Percentiles rank a stretch among this genome's conserved stretches.
Evolutionary conservation across 2,113 vertebrate species (phyloP).

Genomic region (Perca schrenkii): DNA sequence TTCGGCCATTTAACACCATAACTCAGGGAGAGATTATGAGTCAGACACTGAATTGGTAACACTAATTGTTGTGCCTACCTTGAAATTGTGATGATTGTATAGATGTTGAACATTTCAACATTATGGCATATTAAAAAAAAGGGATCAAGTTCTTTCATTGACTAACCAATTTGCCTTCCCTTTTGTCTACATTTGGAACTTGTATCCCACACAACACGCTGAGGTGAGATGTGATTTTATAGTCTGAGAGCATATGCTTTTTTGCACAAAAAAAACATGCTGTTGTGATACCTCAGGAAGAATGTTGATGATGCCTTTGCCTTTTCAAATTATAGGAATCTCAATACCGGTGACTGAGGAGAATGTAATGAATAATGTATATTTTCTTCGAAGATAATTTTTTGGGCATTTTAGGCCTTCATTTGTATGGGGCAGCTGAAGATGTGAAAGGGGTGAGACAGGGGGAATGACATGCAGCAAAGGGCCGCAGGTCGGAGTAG

Average conservation of each 20-base stretch:
- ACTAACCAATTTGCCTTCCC: not conserved
- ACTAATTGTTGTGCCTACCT: no score
- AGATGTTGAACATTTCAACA: not conserved
- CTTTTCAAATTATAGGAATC: not conserved
- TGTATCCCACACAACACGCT: not conserved
- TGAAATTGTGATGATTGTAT: no score
- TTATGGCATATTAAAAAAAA: not conserved
- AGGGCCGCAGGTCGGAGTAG: no score
- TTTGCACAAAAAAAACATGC: not conserved
- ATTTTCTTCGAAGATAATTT: no score
- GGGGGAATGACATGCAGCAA: no score
- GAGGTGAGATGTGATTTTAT: not conserved
- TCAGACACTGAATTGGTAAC: no score
- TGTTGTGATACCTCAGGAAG: not conserved
- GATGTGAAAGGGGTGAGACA: no score
- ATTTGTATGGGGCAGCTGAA: no score
- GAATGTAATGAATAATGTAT: not conserved
- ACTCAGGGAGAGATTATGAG: no score
- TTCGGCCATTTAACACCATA: no score
- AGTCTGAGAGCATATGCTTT: constrained; percentile 4
- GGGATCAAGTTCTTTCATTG: not conserved
- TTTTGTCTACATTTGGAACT: constrained; percentile 15
- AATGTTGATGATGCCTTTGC: constrained; percentile 11
- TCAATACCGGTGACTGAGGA: not conserved
- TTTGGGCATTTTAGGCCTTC: no score